Percentiles rank a stretch among this genome's conserved stretches.
These are phyloP conservation scores for Pantherophis alleghaniensis DNA, from an alignment of 2,797 vertebrate genomes.

Conservation along the genomic window DNA sequence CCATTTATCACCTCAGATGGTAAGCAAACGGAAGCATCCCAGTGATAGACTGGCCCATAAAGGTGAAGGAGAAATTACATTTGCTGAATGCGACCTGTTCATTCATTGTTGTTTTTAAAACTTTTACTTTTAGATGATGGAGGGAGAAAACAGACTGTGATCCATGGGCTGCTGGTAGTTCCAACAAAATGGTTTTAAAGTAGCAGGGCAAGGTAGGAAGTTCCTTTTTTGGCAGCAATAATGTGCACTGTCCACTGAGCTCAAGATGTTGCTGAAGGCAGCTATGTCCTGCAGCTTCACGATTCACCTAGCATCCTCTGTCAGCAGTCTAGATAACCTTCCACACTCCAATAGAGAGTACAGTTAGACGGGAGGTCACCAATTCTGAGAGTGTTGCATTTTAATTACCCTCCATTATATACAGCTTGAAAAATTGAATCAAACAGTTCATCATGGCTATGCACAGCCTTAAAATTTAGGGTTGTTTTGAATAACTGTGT, in stretches of 20 bases:
- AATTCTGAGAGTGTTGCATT: not conserved
- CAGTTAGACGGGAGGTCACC: not conserved
- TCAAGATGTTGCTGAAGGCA: not conserved
- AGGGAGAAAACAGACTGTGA: not conserved
- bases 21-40: no score
- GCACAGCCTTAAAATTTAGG: not conserved
- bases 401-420: not conserved
- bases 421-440: not conserved
- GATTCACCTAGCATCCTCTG: not conserved
- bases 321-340: not conserved
- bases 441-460: not conserved
- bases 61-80: not conserved
- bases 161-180: not conserved
- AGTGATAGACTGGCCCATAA: not conserved
- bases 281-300: not conserved
- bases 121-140: not conserved
- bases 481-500: constrained; percentile 29
- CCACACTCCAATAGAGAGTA: not conserved
- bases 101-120: not conserved
- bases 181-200: not conserved
- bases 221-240: not conserved
- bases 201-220: not conserved
- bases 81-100: not conserved
- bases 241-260: fast-evolving
- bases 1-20: not conserved